Evolutionary conservation across 2,888 invertebrate genomes (phyloP).

Genomic region (Azorinus chamasolen): DNA sequence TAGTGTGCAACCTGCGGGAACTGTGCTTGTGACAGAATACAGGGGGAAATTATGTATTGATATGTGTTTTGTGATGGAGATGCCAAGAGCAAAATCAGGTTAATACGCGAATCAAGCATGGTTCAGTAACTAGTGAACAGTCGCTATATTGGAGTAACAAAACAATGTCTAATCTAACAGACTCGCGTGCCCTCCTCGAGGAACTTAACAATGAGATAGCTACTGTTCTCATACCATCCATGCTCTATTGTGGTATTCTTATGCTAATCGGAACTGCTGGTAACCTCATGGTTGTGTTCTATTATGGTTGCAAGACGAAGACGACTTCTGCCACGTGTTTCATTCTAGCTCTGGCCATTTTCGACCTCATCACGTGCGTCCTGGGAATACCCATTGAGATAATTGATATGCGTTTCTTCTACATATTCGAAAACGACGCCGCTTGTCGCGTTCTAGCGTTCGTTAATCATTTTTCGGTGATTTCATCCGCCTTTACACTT

Average conservation of each 20-base stretch:
- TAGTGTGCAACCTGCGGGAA: no score
- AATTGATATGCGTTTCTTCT: slow-evolving; percentile 70
- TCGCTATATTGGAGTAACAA: no score
- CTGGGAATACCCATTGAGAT: slow-evolving; percentile 78
- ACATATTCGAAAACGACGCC: slow-evolving; percentile 65
- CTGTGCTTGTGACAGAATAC: no score
- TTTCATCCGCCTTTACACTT: slow-evolving; percentile 71
- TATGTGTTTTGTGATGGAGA: no score
- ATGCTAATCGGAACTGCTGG: slow-evolving; percentile 73
- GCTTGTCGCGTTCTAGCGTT: slow-evolving; percentile 73
- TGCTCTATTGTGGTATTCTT: slow-evolving; percentile 67
- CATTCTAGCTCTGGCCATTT: slow-evolving; percentile 73
- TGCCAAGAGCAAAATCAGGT: no score
- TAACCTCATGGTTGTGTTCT: slow-evolving; percentile 71
- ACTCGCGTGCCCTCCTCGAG: slow-evolving; percentile 28
- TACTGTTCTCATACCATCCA: slow-evolving; percentile 67
- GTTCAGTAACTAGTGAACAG: no score
- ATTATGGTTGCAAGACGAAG: slow-evolving; percentile 74
- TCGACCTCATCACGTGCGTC: slow-evolving; percentile 74
- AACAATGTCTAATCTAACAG: slow-evolving; percentile 9
- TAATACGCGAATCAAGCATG: no score
- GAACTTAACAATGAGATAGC: slow-evolving; percentile 66
- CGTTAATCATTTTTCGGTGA: slow-evolving; percentile 71
- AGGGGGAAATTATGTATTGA: no score
- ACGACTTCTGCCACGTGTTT: slow-evolving; percentile 75